Evolutionary conservation across 1,140 invertebrate genomes (phyloP).

Genomic region (Medauroidea extradentata): DNA sequence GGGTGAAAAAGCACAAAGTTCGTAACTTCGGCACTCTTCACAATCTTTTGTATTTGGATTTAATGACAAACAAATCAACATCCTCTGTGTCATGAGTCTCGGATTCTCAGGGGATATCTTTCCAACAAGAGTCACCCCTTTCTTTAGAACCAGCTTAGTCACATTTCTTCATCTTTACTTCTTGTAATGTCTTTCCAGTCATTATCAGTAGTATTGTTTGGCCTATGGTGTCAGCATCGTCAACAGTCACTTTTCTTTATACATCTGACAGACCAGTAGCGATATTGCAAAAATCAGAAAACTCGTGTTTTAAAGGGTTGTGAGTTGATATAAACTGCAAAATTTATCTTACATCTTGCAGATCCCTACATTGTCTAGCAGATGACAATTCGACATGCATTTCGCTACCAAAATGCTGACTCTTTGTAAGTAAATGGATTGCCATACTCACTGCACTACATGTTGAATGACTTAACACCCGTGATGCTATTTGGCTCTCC

Average conservation of each 20-base stretch:
- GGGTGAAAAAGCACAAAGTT: not conserved
- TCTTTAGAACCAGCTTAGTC: conserved; percentile 1
- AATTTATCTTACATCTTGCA: not conserved
- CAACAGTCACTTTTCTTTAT: no score
- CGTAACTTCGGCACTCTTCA: not conserved
- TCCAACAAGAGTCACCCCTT: not conserved
- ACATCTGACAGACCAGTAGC: no score
- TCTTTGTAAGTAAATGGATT: not conserved
- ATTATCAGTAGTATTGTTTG: no score
- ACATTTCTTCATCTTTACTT: conserved; percentile 3
- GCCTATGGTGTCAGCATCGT: no score
- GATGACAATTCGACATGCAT: not conserved
- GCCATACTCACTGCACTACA: not conserved
- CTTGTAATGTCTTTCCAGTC: not conserved
- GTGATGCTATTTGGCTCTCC: not conserved
- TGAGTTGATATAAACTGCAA: not conserved
- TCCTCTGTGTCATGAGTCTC: not conserved
- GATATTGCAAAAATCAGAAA: no score
- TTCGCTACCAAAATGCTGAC: not conserved
- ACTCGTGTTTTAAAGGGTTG: no score
- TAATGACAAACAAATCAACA: conserved; percentile 2
- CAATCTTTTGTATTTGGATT: not conserved
- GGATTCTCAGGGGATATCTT: not conserved
- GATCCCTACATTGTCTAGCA: not conserved
- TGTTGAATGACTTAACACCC: not conserved